Evolutionary conservation across 2,113 vertebrate species (phyloP).

Genomic region (Anoplopoma fimbria): DNA sequence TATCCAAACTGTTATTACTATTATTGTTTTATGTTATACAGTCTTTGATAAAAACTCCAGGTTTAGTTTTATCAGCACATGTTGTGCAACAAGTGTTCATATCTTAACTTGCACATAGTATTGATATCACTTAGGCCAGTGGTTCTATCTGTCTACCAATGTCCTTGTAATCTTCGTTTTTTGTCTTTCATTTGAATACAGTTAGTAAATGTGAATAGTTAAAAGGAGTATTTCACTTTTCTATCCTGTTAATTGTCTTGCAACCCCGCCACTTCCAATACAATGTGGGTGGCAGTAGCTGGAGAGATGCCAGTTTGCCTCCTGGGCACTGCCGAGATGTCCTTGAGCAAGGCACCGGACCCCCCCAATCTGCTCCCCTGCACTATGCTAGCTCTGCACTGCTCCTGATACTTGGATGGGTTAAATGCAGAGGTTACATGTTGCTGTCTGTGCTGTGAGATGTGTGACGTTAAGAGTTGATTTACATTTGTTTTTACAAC

Average conservation of each 20-base stretch:
- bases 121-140: background rate
- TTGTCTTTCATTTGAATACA: background rate
- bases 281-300: too few relatives aligned
- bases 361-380: background rate
- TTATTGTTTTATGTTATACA: background rate
- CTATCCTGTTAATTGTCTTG: background rate
- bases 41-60: background rate
- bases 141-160: background rate
- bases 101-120: background rate
- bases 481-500: background rate
- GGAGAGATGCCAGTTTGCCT: background rate
- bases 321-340: background rate
- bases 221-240: background rate
- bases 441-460: background rate
- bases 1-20: background rate
- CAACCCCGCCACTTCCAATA: background rate
- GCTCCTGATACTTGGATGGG: background rate
- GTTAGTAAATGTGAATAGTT: too few relatives aligned
- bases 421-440: background rate
- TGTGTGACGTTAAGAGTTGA: background rate
- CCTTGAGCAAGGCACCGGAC: background rate
- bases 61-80: conserved; percentile 3
- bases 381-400: background rate
- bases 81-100: background rate
- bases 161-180: background rate